A percentile compares a stretch with the other conserved stretches of the same genome.
phyloP scores from a whole-genome alignment of 2,888 invertebrate species.

The Fragum sueziense region DNA sequence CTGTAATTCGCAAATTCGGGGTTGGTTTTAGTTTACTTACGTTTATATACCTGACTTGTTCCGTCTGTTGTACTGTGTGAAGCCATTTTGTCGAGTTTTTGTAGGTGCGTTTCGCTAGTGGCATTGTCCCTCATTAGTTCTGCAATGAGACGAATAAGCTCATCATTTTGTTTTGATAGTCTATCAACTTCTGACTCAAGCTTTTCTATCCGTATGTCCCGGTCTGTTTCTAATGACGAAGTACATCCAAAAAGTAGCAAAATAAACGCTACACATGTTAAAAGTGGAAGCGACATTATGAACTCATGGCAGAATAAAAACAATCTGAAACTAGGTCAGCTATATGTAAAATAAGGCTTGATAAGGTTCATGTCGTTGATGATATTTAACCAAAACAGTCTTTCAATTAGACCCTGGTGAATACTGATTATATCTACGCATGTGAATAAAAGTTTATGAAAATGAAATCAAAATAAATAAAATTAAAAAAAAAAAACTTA shows the following conservation, averaged over 20 bases:
- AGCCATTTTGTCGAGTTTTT: background rate
- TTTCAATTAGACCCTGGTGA: no score
- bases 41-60: background rate
- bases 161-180: background rate
- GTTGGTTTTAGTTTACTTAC: no score
- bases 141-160: background rate
- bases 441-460: no score
- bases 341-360: background rate
- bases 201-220: background rate
- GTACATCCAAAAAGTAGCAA: background rate
- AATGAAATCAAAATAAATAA: no score
- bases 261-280: no score
- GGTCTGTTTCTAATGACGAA: background rate
- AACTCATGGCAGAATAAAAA: background rate
- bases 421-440: no score
- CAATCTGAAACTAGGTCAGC: background rate
- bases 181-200: background rate
- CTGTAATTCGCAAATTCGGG: no score
- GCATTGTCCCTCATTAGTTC: background rate
- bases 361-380: no score
- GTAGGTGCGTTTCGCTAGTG: background rate
- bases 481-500: no score
- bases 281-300: background rate
- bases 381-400: no score
- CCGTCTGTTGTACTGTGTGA: background rate